Evolutionary conservation across 2,888 invertebrate genomes (phyloP), one percentile per base, ranked within the genome.

Genomic region (Stenoptilia bipunctidactyla): DNA sequence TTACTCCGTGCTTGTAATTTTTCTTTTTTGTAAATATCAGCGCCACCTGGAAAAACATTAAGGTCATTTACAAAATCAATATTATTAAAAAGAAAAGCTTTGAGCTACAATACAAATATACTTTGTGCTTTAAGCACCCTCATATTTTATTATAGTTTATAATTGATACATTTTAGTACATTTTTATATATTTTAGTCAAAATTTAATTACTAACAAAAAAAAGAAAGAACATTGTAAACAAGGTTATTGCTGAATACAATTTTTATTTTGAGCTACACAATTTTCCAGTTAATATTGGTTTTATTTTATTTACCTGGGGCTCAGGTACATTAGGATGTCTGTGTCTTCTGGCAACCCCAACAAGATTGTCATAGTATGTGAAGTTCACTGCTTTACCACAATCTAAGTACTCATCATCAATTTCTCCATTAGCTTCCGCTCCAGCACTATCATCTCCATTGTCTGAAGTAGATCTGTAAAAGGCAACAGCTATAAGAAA

Each of bases 331-430:
- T 90, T 88, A 0, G 93, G 92, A 75, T 94, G 94, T 59, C 90
- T 88, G 55, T 92, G 89, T 46, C 94, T 85, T 58, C 93, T 89
- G n/a, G 92, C 89, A 27, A 96, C 91, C 13, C 95, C 95, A 39
- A 92, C 90, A 44, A 95, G 80, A 68, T 93, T 93, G 69, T 96
- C 96, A 72, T 94, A 95, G 66, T 92, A 92, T 2, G 95, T 95
- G 63, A 90, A 92, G 74, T 95, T 94, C 1, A 92, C 93, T 40
- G 92, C 89, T 74, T 92, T 92, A 2, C 93, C 93, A 71, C 94
- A 94, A 61, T 93, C 92, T 54, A 93, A 80, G 47, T 88, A 85
- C 57, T 91, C 89, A 56, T 90, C 90, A 37, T 86, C 87, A 13
- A 59, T 53, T 47, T 82, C 79, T 35, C 65, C 62, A 51, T 66